Percentiles rank a stretch among this genome's conserved stretches.
phyloP scores from a whole-genome alignment of 1,140 invertebrate species.

The Tetramorium simillimum region DNA sequence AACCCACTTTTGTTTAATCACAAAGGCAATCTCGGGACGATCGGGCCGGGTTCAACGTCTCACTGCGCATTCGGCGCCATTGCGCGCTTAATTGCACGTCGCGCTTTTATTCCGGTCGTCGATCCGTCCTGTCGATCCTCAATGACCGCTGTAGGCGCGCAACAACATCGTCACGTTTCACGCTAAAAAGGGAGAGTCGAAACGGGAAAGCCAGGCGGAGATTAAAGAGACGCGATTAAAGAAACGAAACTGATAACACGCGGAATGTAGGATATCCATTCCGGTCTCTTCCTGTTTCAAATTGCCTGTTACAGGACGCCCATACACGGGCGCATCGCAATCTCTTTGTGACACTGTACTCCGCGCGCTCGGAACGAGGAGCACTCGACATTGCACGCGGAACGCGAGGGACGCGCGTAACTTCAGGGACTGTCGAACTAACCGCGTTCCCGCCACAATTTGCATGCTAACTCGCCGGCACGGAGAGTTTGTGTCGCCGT shows the following conservation, averaged over 20 bases:
- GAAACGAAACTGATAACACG: background rate
- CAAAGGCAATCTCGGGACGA: slow-evolving; percentile 69
- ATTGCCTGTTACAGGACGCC: background rate
- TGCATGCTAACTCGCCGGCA: slow-evolving; percentile 68
- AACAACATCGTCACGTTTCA: background rate
- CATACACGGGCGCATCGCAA: background rate
- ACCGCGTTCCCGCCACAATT: slow-evolving; percentile 65
- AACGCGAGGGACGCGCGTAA: slow-evolving; percentile 35
- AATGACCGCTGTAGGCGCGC: background rate
- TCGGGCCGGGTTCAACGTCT: slow-evolving; percentile 70
- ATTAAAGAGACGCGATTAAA: background rate
- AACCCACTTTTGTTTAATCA: slow-evolving; percentile 77
- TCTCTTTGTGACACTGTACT: slow-evolving; percentile 30
- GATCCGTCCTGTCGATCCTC: background rate
- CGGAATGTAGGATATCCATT: background rate
- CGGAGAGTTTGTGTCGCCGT: slow-evolving; percentile 62
- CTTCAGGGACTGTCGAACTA: slow-evolving; percentile 40
- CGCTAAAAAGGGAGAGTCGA: background rate
- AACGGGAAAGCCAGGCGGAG: background rate
- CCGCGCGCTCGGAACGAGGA: background rate
- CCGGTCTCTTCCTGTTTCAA: background rate
- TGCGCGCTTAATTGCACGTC: slow-evolving; percentile 57
- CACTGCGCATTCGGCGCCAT: slow-evolving; percentile 60
- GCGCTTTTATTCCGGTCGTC: slow-evolving; percentile 13
- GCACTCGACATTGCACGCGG: background rate